Percentiles rank a stretch among this genome's conserved stretches.
phyloP scores from a whole-genome alignment of 1,140 invertebrate genomes.

The Sitobion miscanthi region DNA sequence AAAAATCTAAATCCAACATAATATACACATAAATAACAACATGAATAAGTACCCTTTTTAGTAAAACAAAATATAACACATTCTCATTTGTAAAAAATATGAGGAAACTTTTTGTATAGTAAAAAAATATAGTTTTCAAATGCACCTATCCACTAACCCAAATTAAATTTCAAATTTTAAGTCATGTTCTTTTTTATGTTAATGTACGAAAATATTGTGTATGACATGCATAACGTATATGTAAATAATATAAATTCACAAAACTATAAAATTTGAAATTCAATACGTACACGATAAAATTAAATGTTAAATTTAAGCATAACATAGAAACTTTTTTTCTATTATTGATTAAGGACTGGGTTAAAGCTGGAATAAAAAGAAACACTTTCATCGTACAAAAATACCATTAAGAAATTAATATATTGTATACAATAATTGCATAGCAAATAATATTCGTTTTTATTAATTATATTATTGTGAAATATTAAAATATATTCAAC shows the following conservation, averaged over 20 bases:
- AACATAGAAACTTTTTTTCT: neutral
- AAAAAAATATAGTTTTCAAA: neutral
- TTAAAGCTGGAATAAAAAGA: too few species aligned
- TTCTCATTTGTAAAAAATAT: neutral
- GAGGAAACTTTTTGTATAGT: neutral
- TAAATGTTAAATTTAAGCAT: neutral
- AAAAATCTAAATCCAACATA: neutral
- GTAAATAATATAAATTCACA: neutral
- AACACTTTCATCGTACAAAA: too few species aligned
- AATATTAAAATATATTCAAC: too few species aligned
- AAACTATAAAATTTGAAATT: neutral
- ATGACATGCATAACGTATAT: neutral
- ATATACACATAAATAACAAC: neutral
- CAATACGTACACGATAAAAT: neutral
- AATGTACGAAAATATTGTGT: neutral
- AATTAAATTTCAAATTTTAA: constrained; percentile 1
- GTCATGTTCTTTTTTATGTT: neutral
- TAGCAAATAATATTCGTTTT: too few species aligned
- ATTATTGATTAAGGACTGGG: too few species aligned
- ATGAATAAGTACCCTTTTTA: neutral
- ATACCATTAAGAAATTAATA: too few species aligned
- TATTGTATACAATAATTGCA: too few species aligned
- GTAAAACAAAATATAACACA: neutral
- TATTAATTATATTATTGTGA: too few species aligned
- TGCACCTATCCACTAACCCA: neutral